A percentile compares a stretch with the other conserved stretches of the same genome.
Conservation (phyloP, 2,113 vertebrate genomes). For the Barnardius zonarius region DNA sequence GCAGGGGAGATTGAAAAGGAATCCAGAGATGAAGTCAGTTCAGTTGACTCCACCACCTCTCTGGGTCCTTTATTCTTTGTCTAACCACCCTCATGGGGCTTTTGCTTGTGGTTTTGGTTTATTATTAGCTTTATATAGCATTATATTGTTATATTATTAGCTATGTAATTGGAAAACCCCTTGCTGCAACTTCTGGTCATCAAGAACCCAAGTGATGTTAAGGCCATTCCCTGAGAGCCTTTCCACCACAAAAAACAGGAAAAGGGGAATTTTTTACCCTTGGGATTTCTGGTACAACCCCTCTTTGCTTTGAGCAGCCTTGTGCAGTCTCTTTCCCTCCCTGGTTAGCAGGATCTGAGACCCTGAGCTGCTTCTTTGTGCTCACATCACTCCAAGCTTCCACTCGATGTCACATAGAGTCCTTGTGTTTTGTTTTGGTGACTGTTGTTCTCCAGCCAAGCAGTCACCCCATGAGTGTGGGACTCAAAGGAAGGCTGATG, state of each 20-base stretch:
- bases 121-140: background rate
- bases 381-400: background rate
- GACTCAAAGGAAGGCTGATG: background rate
- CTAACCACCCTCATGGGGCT: background rate
- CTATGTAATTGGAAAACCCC: background rate
- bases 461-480: background rate
- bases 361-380: background rate
- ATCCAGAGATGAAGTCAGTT: background rate
- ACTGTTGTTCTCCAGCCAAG: background rate
- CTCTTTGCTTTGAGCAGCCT: background rate
- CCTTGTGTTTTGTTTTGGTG: background rate
- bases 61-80: background rate
- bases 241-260: background rate
- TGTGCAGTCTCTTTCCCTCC: background rate
- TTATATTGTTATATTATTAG: background rate
- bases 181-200: rapidly evolving
- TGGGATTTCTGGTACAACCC: background rate
- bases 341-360: background rate
- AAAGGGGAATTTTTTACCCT: background rate
- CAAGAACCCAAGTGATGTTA: background rate
- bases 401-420: background rate
- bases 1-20: background rate
- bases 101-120: background rate
- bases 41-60: background rate
- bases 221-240: background rate